These are phyloP conservation scores for Ornithoptera alexandrae DNA, from an alignment of 2,888 invertebrate genomes.

Conservation along the genomic window DNA sequence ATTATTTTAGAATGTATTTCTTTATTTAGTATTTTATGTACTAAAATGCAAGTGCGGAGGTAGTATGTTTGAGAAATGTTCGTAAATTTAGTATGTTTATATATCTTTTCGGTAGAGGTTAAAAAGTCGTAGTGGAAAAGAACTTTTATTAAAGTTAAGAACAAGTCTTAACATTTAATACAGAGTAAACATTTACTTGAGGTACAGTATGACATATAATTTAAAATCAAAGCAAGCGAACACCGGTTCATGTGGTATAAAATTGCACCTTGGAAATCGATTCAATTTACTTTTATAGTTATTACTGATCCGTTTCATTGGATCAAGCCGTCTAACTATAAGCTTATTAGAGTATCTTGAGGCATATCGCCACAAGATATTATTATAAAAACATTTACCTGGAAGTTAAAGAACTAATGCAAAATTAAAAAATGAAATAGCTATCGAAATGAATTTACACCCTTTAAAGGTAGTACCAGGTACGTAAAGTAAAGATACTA, in stretches of 20 bases:
- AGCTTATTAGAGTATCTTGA: conserved; percentile 38
- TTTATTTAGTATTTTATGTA: no score
- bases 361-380: not conserved
- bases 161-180: not conserved
- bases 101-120: no score
- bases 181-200: not conserved
- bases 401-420: not conserved
- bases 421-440: no score
- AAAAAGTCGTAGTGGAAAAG: no score
- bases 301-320: conserved; percentile 62
- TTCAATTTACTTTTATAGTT: conserved; percentile 78
- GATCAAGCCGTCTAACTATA: conserved; percentile 56
- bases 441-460: no score
- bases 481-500: no score
- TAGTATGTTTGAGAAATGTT: no score
- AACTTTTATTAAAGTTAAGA: not conserved
- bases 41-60: no score
- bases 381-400: not conserved
- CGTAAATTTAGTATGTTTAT: no score
- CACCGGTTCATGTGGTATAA: conserved; percentile 52
- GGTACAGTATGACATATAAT: not conserved
- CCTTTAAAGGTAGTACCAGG: no score
- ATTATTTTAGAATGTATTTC: no score
- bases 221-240: conserved; percentile 43
- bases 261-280: conserved; percentile 68